Conservation (phyloP, 2,113 vertebrate genomes). For the Corythaixoides concolor region DNA sequence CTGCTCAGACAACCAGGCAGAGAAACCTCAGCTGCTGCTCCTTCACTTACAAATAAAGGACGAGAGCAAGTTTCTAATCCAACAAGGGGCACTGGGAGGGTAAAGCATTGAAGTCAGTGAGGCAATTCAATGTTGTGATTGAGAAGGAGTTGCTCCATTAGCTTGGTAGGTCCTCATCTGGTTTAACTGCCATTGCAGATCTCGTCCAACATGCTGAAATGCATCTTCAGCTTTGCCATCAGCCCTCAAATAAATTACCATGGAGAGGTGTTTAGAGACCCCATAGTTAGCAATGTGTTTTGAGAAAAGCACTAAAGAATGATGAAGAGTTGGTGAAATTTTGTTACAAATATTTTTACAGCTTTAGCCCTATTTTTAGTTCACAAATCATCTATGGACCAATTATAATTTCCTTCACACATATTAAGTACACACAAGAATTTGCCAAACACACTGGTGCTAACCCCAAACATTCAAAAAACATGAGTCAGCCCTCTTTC, state of each 20-base stretch:
- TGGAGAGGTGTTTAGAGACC: conserved; percentile 35
- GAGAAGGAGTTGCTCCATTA: not conserved
- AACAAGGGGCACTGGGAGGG: not conserved
- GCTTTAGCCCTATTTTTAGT: conserved; percentile 67
- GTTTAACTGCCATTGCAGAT: not conserved
- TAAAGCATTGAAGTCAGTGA: not conserved
- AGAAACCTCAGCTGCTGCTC: not conserved
- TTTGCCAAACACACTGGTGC: conserved; percentile 49
- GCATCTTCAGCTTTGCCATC: conserved; percentile 43
- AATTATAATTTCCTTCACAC: conserved; percentile 71
- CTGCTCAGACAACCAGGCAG: not conserved
- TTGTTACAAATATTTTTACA: conserved; percentile 68
- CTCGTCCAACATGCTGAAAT: conserved; percentile 4
- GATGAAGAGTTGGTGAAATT: conserved; percentile 60
- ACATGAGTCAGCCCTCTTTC: conserved; percentile 52
- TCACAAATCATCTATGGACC: conserved; percentile 67
- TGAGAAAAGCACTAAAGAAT: conserved; percentile 39
- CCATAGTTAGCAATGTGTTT: not conserved
- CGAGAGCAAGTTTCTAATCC: not conserved
- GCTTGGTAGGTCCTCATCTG: not conserved
- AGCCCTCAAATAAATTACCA: conserved; percentile 33
- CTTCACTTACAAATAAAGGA: not conserved
- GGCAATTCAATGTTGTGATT: not conserved
- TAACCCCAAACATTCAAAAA: conserved; percentile 66
- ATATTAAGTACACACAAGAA: conserved; percentile 52